Base-by-base conservation (phyloP, 2,888 invertebrate species). In the Smittia aterrima region DNA sequence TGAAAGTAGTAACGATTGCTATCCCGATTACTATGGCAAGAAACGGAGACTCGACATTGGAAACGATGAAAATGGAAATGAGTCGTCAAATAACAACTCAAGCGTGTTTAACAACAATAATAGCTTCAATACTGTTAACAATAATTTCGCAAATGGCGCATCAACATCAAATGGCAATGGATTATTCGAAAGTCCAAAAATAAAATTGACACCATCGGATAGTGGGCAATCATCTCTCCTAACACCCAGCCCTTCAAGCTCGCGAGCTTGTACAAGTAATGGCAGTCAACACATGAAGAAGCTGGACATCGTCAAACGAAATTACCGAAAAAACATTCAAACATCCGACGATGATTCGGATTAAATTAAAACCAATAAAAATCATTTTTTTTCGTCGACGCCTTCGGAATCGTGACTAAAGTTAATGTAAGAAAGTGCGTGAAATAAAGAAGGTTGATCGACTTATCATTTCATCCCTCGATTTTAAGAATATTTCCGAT, bases 331-430 rank as follows among this genome's bases (percentile, higher is more conserved):
- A 22, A 58, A 72, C n/a, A 72, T 72, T 32, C 58, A 62, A 22
- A 40, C 72, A n/a, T 72, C 72, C 16, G 72, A 72, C 22, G 72
- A 72, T 40, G 72, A 72, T 40, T 72, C 72, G 11, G 72, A 72
- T 38, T 72, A 72, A 72, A n/a, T 27, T 6, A 16, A 22, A 58
- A 58, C 9, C 9, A 38, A 7, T 4, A 7, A 38, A 38, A 38
- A 4, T 7, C 38, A 38, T 9, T 7, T 38, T 7, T 38, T 38
- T 9, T 38, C 38, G 6, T 47, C n/a, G 11, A n/a, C 7, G 3
- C 47, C 47, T 47, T 47, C 11, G 38, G 38, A 38, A 11, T 38
- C 11, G 7, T 38, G 11, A 38, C 38, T 38, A 7, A 38, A 7
- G 38, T 38, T 11, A 11, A 7, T 38, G 11, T 7, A 38, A 38